Percentiles rank a stretch among this genome's conserved stretches.
Conservation (phyloP, 2,797 vertebrate species). For the Rhabdomys pumilio region DNA sequence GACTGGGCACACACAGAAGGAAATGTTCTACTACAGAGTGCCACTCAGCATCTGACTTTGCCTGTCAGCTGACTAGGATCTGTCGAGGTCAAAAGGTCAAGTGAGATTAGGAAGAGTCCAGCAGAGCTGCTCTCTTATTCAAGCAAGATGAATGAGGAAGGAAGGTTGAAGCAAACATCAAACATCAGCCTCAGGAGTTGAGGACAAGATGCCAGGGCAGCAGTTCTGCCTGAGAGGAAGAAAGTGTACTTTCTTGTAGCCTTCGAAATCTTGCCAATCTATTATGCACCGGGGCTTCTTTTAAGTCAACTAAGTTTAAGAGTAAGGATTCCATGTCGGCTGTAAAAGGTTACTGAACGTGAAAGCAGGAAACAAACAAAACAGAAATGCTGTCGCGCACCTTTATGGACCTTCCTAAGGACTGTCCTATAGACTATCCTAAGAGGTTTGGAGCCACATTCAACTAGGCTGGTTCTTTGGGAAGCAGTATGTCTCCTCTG, state of each 20-base stretch:
- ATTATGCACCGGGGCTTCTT: neutral
- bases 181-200: slow-evolving; percentile 36
- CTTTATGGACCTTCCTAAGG: neutral
- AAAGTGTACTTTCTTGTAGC: neutral
- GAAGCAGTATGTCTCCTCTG: neutral
- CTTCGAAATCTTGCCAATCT: neutral
- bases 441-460: neutral
- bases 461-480: neutral
- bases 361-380: slow-evolving; percentile 19
- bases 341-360: slow-evolving; percentile 23
- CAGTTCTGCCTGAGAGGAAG: neutral
- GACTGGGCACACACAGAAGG: slow-evolving; percentile 70
- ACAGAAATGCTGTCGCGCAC: neutral
- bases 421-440: neutral
- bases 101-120: slow-evolving; percentile 74
- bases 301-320: slow-evolving; percentile 9
- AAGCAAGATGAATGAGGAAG: slow-evolving; percentile 27
- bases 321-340: neutral
- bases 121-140: neutral
- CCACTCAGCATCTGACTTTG: slow-evolving; percentile 62
- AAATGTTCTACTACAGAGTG: slow-evolving; percentile 43
- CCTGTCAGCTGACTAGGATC: slow-evolving; percentile 79
- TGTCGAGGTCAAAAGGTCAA: slow-evolving; percentile 72
- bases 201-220: slow-evolving; percentile 26
- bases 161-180: slow-evolving; percentile 40